These are phyloP conservation scores for Catharus ustulatus DNA, from an alignment of 2,797 vertebrate genomes.

Conservation along the genomic window DNA sequence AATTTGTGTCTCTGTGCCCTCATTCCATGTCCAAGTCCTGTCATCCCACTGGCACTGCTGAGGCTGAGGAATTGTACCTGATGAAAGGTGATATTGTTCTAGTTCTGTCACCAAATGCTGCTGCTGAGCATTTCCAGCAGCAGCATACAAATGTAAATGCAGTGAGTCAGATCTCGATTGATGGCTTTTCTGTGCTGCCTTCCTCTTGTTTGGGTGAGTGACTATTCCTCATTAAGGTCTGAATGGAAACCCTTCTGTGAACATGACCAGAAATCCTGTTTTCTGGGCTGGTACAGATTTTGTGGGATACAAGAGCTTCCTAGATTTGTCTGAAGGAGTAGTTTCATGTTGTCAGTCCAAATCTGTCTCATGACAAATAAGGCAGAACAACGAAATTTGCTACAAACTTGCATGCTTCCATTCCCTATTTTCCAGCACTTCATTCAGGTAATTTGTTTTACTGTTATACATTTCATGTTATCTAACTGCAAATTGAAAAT, in stretches of 20 bases:
- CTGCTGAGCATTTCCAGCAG: not conserved
- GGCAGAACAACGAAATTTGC: not conserved
- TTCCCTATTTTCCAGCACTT: not conserved
- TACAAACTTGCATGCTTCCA: not conserved
- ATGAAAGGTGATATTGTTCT: not conserved
- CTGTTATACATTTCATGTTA: not conserved
- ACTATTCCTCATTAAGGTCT: not conserved
- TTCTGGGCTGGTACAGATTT: not conserved
- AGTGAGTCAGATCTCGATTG: not conserved
- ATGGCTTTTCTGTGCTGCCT: not conserved
- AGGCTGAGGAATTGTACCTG: not conserved
- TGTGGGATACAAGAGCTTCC: not conserved
- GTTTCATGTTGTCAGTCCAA: not conserved
- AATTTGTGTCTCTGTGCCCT: not conserved
- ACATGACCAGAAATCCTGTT: not conserved
- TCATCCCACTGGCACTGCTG: fast-evolving
- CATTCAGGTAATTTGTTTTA: not conserved
- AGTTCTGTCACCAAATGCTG: not conserved
- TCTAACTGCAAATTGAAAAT: not conserved
- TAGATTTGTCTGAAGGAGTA: not conserved
- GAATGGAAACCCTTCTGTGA: not conserved
- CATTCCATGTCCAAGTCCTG: not conserved
- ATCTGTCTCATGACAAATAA: not conserved
- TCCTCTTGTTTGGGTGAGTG: not conserved
- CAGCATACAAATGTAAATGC: not conserved